Evolutionary conservation across 2,888 invertebrate species (phyloP).

Genomic region (Drosophila pegasa): DNA sequence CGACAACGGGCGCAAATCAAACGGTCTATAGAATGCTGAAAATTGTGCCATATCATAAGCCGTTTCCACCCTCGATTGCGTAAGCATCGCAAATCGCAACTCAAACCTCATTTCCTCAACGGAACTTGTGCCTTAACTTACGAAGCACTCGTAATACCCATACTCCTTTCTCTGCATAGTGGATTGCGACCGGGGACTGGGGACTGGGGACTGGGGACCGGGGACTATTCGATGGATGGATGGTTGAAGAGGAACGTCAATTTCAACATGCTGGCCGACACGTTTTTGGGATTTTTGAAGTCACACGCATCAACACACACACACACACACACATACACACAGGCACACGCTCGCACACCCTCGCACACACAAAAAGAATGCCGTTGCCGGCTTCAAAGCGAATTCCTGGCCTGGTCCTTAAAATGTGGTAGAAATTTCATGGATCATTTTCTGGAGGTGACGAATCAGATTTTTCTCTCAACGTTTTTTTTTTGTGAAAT

Average conservation of each 20-base stretch:
- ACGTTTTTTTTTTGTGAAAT: conserved; percentile 51
- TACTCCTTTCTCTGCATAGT: conserved; percentile 10
- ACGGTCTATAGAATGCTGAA: conserved; percentile 12
- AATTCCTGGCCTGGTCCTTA: conserved; percentile 44
- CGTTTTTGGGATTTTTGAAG: conserved; percentile 82
- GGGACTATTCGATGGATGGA: conserved; percentile 4
- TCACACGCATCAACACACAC: conserved; percentile 69
- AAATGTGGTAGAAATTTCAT: conserved; percentile 62
- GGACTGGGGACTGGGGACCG: background rate
- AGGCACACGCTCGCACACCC: conserved; percentile 21
- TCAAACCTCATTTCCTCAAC: conserved; percentile 11
- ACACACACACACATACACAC: conserved; percentile 26
- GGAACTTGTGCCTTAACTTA: conserved; percentile 16
- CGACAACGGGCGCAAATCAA: conserved; percentile 10
- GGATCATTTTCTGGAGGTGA: conserved; percentile 65
- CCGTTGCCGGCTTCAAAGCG: conserved; percentile 55
- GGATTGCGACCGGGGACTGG: background rate
- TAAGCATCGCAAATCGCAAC: conserved; percentile 11
- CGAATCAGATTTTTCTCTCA: conserved; percentile 59
- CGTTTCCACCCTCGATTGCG: conserved; percentile 32
- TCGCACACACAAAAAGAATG: conserved; percentile 20
- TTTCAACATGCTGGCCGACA: conserved; percentile 80
- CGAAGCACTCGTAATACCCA: conserved; percentile 24
- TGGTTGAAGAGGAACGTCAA: conserved; percentile 47
- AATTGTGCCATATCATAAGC: conserved; percentile 42